Conservation (phyloP, 2,888 invertebrate genomes). For the Andrena praecox region DNA sequence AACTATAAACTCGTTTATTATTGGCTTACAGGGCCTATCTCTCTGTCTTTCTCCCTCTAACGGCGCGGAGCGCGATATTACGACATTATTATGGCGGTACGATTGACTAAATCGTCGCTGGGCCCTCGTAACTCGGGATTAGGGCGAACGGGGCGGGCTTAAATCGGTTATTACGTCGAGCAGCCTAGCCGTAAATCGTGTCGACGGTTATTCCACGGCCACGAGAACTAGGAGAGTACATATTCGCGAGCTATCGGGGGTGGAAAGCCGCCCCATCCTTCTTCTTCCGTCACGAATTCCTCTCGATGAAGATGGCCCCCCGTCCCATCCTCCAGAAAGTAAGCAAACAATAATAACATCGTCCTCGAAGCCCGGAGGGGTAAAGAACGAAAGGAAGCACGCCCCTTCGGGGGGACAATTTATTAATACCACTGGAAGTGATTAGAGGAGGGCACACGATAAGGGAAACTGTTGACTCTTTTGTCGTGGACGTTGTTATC, state of each 20-base stretch:
- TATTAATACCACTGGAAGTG: constrained; percentile 69
- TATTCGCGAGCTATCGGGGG: constrained; percentile 27
- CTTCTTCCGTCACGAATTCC: constrained; percentile 23
- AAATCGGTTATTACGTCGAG: constrained; percentile 76
- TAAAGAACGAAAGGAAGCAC: constrained; percentile 59
- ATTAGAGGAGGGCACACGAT: constrained; percentile 57
- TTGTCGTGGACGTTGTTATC: constrained; percentile 41
- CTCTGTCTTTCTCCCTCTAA: constrained; percentile 32
- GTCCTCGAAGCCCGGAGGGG: constrained; percentile 39
- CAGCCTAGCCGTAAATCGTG: constrained; percentile 73
- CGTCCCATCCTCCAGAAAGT: constrained; percentile 18
- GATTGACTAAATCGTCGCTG: constrained; percentile 75
- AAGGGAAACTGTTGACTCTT: constrained; percentile 44
- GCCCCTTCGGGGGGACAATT: constrained; percentile 57
- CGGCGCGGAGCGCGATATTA: constrained; percentile 68
- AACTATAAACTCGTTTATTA: constrained; percentile 75
- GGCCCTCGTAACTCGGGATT: constrained; percentile 76
- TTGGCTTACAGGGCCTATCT: constrained; percentile 62
- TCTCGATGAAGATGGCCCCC: constrained; percentile 26
- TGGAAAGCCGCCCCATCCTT: constrained; percentile 23
- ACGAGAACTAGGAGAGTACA: constrained; percentile 58
- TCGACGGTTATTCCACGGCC: constrained; percentile 58
- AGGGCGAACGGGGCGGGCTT: constrained; percentile 65
- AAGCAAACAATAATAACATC: constrained; percentile 73
- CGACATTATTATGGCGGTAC: constrained; percentile 73